A percentile compares a stretch with the other conserved stretches of the same genome.
These are phyloP conservation scores for Nomada ruficornis DNA, from an alignment of 2,888 invertebrate genomes.

Conservation along the genomic window DNA sequence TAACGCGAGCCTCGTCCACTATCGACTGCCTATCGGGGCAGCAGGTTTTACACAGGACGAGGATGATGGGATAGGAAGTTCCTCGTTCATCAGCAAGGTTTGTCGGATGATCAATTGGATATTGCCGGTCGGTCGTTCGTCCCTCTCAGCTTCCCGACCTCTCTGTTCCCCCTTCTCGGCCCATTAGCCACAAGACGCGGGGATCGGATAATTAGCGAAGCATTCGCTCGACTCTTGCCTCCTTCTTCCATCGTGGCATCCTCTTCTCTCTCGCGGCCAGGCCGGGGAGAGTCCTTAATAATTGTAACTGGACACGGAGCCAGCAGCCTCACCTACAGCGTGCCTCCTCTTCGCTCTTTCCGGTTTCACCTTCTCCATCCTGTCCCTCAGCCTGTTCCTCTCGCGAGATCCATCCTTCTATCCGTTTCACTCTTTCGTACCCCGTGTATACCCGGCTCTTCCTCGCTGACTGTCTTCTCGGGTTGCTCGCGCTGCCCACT, in stretches of 20 bases:
- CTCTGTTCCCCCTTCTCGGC: slow-evolving; percentile 59
- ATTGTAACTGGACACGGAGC: slow-evolving; percentile 84
- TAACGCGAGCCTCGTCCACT: slow-evolving; percentile 18
- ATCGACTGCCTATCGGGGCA: slow-evolving; percentile 46
- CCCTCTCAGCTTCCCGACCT: slow-evolving; percentile 25
- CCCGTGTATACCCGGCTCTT: slow-evolving; percentile 66
- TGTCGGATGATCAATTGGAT: slow-evolving; percentile 79
- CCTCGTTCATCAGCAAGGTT: slow-evolving; percentile 77
- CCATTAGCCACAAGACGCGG: slow-evolving; percentile 77
- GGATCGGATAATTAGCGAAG: slow-evolving; percentile 81
- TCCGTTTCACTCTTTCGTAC: slow-evolving; percentile 39
- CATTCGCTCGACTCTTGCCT: slow-evolving; percentile 75
- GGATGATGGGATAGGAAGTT: slow-evolving; percentile 70
- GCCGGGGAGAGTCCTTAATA: slow-evolving; percentile 81
- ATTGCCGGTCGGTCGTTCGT: slow-evolving; percentile 67
- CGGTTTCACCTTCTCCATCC: slow-evolving; percentile 29
- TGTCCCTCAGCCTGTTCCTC: slow-evolving; percentile 12
- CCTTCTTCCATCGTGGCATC: slow-evolving; percentile 47
- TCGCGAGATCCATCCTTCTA: slow-evolving; percentile 32
- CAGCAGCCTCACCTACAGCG: slow-evolving; percentile 69
- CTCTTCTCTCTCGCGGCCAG: slow-evolving; percentile 56
- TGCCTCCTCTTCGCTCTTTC: slow-evolving; percentile 26
- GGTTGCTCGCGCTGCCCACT: slow-evolving; percentile 81
- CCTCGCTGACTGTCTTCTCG: slow-evolving; percentile 72
- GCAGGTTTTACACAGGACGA: slow-evolving; percentile 52